A percentile compares a stretch with the other conserved stretches of the same genome.
These are phyloP conservation scores for Cryptocephalus moraei DNA, from an alignment of 2,888 invertebrate species.

Conservation along the genomic window DNA sequence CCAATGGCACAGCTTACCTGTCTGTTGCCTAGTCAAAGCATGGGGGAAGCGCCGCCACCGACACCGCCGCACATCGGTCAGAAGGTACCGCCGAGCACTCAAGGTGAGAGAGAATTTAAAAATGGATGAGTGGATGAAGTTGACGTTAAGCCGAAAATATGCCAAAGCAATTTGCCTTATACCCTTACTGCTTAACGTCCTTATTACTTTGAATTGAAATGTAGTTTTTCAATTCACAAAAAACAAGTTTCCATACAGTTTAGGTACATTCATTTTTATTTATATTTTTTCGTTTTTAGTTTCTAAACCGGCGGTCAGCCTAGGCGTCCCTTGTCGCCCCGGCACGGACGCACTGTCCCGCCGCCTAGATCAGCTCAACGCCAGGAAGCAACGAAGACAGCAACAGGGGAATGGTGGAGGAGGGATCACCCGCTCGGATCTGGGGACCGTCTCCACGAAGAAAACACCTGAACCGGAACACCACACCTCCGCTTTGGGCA, in stretches of 20 bases:
- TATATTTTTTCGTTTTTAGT: constrained; percentile 6
- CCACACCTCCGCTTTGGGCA: constrained; percentile 46
- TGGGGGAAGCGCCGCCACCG: constrained; percentile 2
- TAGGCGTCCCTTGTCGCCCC: constrained; percentile 52
- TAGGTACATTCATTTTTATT: too few relatives aligned
- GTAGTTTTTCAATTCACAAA: too few relatives aligned
- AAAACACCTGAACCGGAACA: constrained; percentile 28
- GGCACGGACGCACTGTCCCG: constrained; percentile 47
- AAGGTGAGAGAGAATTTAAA: constrained; percentile 7
- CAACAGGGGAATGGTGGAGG: constrained; percentile 39
- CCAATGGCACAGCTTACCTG: constrained; percentile 74
- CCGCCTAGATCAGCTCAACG: constrained; percentile 38
- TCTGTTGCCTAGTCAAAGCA: constrained; percentile 37
- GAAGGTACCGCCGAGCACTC: constrained; percentile 11
- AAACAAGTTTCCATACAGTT: too few relatives aligned
- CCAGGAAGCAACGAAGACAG: constrained; percentile 43
- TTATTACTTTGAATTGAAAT: too few relatives aligned
- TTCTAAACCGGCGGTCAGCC: constrained; percentile 29
- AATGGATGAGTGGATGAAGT: neutral
- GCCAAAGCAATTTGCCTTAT: too few relatives aligned
- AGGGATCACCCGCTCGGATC: constrained; percentile 48
- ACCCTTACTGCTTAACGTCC: too few relatives aligned
- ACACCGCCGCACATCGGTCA: constrained; percentile 14
- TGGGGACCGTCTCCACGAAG: constrained; percentile 43
- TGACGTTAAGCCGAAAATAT: neutral